Evolutionary conservation across 2,797 vertebrate species (phyloP), one percentile per base, ranked within the genome.

Genomic region (Lerista edwardsae): DNA sequence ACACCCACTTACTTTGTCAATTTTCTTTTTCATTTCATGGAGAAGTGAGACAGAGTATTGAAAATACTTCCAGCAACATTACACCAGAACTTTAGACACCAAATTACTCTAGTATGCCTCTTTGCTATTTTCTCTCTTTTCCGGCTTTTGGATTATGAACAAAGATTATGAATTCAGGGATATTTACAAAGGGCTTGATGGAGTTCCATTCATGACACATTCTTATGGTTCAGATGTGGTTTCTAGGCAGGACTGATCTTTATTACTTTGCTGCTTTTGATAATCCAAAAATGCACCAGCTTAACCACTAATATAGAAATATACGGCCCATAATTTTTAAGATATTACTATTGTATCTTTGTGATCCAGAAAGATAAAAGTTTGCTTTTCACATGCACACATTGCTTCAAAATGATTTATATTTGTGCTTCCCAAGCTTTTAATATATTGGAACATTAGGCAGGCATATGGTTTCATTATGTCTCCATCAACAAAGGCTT

Each of bases 381-480:
- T 88, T 90, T 77, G 55, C 25, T 69, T 82, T 91, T 86, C 89
- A 91, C 94, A 94, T 95, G 95, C 94, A 95, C 90, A 93, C 90
- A 80, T 93, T 92, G 89, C 87, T 87, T 81, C 76, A 94, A 92
- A 87, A 34, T 91, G 86, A 90, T 90, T 82, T 75, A 31, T 64
- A 82, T 88, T 72, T 82, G 84, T 82, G 86, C 86, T 76, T 69
- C 80, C 83, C 87, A 61, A 87, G 85, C 79, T 83, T 83, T 80
- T 84, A 82, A 90, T 36, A 75, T 92, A 92, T 89, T 61, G 55
- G 62, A n/a, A 3, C 23, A 68, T 90, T 91, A 90, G 10, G 1
- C 85, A 83, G 88, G 85, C 84, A 75, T 84, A 82, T 0, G 41
- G 34, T 82, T 92, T 91, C 90, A 55, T 34, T 90, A 91, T 73